Base-by-base conservation (phyloP, 2,888 invertebrate species). In the Heteromyza rotundicornis region DNA sequence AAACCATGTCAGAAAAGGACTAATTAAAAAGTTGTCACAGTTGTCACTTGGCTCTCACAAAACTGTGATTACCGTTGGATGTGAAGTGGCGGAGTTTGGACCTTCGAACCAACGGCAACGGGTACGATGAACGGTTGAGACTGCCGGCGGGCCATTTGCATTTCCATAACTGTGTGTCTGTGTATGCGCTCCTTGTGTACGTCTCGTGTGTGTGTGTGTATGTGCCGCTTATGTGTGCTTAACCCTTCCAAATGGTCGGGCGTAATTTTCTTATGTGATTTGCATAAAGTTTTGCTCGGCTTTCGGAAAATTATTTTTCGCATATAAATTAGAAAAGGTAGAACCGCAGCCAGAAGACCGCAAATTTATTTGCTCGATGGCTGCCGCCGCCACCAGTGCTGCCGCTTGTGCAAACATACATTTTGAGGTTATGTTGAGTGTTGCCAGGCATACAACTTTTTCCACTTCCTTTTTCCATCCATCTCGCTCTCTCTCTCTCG, bases 1-100 rank as follows among this genome's bases (percentile, higher is more conserved):
- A n/a, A n/a, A n/a, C n/a, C n/a, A n/a, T 10, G 27, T 27, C 27
- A 14, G 19, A 20, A 47, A 47, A 47, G 20, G 47, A 47, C 47
- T 47, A 47, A 47, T 47, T 47, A 47, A 47, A 47, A 47, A 47
- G 47, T 47, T 47, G 47, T 47, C 47, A 19, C 47, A 19, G 47
- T 47, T 20, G 47, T 19, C 47, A n/a, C 16, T 7, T 5, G 5
- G 27, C 27, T 10, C 27, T 27, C 27, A 27, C 10, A 27, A 27
- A 27, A 27, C 27, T 27, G 27, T 27, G 27, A 27, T 27, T 27
- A 27, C 5, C 7, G 27, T 7, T 27, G n/a, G 27, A 27, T 27
- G 5, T 27, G 27, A 27, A 10, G 27, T 27, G 16, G 40, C 40
- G 27, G 27, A n/a, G n/a, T n/a, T n/a, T n/a, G n/a, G n/a, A n/a